phyloP scores from a whole-genome alignment of 2,888 invertebrate species.

The Leptothorax acervorum region DNA sequence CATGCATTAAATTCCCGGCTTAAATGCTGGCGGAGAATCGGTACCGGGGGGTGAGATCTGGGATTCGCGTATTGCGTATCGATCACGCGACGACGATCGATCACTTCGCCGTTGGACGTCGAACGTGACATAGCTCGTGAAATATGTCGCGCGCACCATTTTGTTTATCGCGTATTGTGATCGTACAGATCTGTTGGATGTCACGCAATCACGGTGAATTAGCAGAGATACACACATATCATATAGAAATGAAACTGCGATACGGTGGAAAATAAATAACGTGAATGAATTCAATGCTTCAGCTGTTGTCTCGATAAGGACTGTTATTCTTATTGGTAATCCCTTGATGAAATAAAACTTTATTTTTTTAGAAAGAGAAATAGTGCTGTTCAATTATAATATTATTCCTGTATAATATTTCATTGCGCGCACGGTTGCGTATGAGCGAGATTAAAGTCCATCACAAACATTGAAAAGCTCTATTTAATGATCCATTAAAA shows the following conservation, averaged over 20 bases:
- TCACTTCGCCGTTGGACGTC: not conserved
- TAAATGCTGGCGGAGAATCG: not conserved
- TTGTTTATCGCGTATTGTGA: conserved; percentile 13
- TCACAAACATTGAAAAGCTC: not conserved
- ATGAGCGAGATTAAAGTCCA: not conserved
- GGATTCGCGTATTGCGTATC: conserved; percentile 5
- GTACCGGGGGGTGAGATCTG: not conserved
- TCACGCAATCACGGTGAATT: conserved; percentile 12
- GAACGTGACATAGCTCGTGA: not conserved
- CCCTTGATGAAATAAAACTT: not conserved
- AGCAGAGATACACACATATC: not conserved
- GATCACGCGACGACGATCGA: not conserved
- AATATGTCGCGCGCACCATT: conserved; percentile 15
- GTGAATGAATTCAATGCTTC: not conserved
- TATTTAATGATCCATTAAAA: not conserved
- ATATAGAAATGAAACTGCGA: not conserved
- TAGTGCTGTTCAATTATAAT: not conserved
- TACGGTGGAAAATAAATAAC: not conserved
- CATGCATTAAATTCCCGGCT: not conserved
- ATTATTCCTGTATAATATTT: not conserved
- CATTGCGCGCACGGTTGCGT: not conserved
- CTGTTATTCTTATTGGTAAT: not conserved
- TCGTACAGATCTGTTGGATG: not conserved
- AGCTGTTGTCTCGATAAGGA: not conserved
- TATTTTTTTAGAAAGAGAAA: not conserved